Evolutionary conservation across 2,797 vertebrate genomes (phyloP), one percentile per base, ranked within the genome.

Genomic region (Phrynocephalus vlangalii): DNA sequence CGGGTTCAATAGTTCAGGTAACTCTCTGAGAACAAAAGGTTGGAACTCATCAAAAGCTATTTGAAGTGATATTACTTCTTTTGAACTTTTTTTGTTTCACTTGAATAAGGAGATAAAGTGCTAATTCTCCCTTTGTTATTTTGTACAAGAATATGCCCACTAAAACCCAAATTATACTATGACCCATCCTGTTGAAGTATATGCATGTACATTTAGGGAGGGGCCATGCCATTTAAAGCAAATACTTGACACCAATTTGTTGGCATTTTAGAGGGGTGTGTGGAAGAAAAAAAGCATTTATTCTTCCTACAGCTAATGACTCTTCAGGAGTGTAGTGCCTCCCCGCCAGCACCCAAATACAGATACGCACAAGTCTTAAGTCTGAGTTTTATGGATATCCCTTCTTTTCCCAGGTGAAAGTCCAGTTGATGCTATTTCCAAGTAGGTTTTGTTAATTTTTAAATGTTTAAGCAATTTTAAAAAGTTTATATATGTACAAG

Each of bases 1-100:
- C 56, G 84, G 44, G 7, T 22, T 82, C 48, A 93, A 89, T 0
- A 83, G 52, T 87, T 87, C 79, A 87, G 71, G 60, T 68, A 87
- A 83, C 13, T 78, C 73, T 30, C 48, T 30, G 70, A 15, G 30
- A 78, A 73, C 73, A 52, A 67, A 56, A 48, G 18, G n/a, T 38
- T 44, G 2, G 15, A 66, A 48, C n/a, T 68, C 76, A 50, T 33
- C 13, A 8, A 81, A 86, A n/a, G 80, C 56, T 81, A 44, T 73
- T 6, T 71, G 71, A 76, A 83, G 68, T 67, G 8, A 48, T n/a
- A 18, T 52, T 16, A 78, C 8, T 77, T 48, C 30, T 71, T 70
- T 11, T 78, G 48, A 3, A 66, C 20, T 33, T 6, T 48, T 38
- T 22, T 10, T 48, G 70, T 66, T 76, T 44, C 70, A 8, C 52